A percentile compares a stretch with the other conserved stretches of the same genome.
Evolutionary conservation across 2,797 vertebrate species (phyloP).

Genomic region (Aotus griseimembra): DNA sequence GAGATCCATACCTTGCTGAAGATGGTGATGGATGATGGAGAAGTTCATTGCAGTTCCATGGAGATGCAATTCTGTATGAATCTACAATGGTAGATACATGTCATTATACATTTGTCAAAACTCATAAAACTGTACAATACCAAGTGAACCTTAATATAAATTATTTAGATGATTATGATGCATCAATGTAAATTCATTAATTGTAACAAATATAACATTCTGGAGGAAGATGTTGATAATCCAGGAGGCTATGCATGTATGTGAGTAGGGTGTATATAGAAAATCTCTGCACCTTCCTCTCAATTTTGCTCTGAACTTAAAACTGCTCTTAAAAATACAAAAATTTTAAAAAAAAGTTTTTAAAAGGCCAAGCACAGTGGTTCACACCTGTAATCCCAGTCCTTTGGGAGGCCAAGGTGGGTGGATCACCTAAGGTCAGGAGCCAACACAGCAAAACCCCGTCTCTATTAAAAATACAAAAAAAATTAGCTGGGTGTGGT

Average conservation of each 20-base stretch:
- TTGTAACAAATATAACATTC: background rate
- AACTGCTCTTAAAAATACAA: background rate
- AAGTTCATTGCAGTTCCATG: background rate
- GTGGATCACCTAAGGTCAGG: background rate
- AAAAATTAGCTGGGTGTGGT: background rate
- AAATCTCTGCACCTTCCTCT: background rate
- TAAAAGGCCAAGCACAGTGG: background rate
- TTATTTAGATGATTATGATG: background rate
- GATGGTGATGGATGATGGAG: background rate
- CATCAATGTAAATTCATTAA: background rate
- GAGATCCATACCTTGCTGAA: background rate
- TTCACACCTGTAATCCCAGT: background rate
- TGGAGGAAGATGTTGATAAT: background rate
- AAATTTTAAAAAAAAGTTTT: background rate
- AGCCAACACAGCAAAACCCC: background rate
- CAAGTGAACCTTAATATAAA: background rate
- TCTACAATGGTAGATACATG: background rate
- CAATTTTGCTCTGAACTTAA: background rate
- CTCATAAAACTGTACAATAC: too few species aligned
- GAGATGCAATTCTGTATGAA: background rate
- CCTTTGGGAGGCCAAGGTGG: background rate
- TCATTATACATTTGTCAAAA: background rate
- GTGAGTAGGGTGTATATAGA: background rate
- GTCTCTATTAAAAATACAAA: background rate
- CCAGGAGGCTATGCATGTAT: background rate